A percentile compares a stretch with the other conserved stretches of the same genome.
These are phyloP conservation scores for Pristionchus japonicus DNA, from an alignment of 2,888 invertebrate species.

Conservation along the genomic window DNA sequence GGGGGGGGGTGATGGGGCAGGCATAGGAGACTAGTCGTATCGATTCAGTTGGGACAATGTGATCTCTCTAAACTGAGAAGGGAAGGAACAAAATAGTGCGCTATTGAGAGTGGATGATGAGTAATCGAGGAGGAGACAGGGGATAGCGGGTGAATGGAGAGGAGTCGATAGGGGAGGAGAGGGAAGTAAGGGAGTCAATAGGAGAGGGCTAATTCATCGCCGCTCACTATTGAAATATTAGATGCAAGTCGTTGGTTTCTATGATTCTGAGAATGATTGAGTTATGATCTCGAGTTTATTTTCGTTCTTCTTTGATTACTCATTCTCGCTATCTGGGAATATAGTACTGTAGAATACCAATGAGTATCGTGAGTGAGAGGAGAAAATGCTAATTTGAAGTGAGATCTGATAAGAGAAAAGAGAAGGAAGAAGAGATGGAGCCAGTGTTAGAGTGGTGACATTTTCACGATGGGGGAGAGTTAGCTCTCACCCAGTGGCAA, in stretches of 20 bases:
- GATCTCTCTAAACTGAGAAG: not conserved
- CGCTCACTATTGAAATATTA: not conserved
- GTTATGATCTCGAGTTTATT: not conserved
- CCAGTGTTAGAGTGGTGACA: not conserved
- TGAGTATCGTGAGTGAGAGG: not conserved
- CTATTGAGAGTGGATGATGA: not conserved
- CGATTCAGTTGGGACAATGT: not conserved
- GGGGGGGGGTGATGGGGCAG: not conserved
- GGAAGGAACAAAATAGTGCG: not conserved
- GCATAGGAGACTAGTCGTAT: too few relatives aligned
- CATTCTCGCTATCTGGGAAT: not conserved
- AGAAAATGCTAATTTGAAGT: not conserved
- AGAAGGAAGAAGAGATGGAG: not conserved
- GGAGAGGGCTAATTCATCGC: not conserved
- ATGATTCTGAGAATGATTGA: not conserved
- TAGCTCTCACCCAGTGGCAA: not conserved
- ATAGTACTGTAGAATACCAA: not conserved
- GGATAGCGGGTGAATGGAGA: not conserved
- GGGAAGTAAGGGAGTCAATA: not conserved
- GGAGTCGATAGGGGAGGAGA: not conserved
- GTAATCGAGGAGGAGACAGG: not conserved
- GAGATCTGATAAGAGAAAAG: not conserved
- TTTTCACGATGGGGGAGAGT: not conserved
- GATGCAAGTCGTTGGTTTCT: not conserved
- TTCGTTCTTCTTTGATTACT: not conserved